A percentile compares a stretch with the other conserved stretches of the same genome.
Conservation (phyloP, 1,140 invertebrate species). For the Tetramorium alpestre region DNA sequence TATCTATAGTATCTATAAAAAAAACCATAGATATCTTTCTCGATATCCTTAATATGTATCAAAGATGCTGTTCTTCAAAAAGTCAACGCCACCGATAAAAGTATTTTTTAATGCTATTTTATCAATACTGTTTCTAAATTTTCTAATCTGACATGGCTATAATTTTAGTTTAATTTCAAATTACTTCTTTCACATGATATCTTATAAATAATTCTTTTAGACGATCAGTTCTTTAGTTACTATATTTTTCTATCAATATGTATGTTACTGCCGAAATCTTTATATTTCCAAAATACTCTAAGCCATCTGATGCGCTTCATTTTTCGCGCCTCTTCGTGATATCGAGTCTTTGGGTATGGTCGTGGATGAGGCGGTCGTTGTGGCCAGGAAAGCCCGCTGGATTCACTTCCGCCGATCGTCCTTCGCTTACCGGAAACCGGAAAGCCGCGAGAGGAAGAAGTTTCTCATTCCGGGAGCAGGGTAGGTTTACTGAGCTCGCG, state of each 20-base stretch:
- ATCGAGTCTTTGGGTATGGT: not conserved
- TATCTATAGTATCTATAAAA: too few relatives aligned
- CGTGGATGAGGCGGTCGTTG: conserved; percentile 21
- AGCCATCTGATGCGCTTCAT: not conserved
- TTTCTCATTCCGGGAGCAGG: conserved; percentile 13
- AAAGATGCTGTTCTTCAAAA: not conserved
- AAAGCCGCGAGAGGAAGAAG: conserved; percentile 40
- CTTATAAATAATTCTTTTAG: not conserved
- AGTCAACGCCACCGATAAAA: not conserved
- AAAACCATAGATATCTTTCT: not conserved
- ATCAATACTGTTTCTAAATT: not conserved
- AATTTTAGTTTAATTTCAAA: not conserved
- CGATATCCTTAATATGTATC: not conserved
- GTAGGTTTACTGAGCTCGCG: conserved; percentile 19
- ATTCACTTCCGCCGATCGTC: conserved; percentile 43
- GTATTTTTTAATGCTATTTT: not conserved
- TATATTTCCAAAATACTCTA: not conserved
- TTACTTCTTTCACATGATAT: not conserved
- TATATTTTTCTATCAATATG: not conserved
- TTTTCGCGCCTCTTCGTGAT: conserved; percentile 18
- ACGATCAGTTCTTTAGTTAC: not conserved
- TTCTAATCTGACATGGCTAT: not conserved
- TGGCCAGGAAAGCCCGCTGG: conserved; percentile 6
- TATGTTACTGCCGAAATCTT: not conserved
- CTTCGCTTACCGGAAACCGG: conserved; percentile 34